Base-by-base conservation (phyloP, 2,888 invertebrate species). In the Salticus scenicus region DNA sequence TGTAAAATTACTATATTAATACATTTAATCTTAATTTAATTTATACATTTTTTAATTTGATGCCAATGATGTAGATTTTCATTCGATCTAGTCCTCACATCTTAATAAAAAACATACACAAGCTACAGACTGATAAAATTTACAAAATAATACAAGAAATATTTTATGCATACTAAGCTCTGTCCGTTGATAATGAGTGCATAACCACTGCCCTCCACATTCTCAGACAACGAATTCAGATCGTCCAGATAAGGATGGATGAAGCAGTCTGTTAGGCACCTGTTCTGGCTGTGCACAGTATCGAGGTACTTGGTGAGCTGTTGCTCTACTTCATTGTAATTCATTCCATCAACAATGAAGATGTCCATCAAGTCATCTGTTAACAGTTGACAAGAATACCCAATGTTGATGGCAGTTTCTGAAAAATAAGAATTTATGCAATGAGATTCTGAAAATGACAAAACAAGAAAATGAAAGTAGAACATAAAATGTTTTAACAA, bases 371-470 rank as follows among this genome's bases (percentile, higher is more conserved):
- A 95, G 89, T 99, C 98, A 92, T 99, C 98, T 10, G 97, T 98
- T 82, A 99, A 92, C 89, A 99, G 93, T 91, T 97, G 97, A 91
- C 99, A 99, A 63, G 98, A 98, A 92, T 98, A 99, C 33, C 99
- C 99, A 90, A 99, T 99, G 92, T 99, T 99, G 91, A 99, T 97
- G 83, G 99, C 99, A 85, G 99, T 99, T 93, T 99, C 99, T 98
- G 92, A n/a, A 5, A 74, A 30, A 2, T 31, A 31, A 73, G 51
- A 31, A 20, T 8, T 17, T 24, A 30, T 17, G 17, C 10, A 28
- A 1, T 14, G 1, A 69, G n/a, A n/a, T n/a, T n/a, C n/a, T n/a
- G n/a, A n/a, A n/a, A n/a, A n/a, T n/a, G n/a, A n/a, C n/a, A n/a
- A n/a, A n/a, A n/a, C n/a, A n/a, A n/a, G n/a, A n/a, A n/a, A n/a